Evolutionary conservation across 2,113 vertebrate species (phyloP), one percentile per base, ranked within the genome.

Genomic region (Cygnus buccinator): DNA sequence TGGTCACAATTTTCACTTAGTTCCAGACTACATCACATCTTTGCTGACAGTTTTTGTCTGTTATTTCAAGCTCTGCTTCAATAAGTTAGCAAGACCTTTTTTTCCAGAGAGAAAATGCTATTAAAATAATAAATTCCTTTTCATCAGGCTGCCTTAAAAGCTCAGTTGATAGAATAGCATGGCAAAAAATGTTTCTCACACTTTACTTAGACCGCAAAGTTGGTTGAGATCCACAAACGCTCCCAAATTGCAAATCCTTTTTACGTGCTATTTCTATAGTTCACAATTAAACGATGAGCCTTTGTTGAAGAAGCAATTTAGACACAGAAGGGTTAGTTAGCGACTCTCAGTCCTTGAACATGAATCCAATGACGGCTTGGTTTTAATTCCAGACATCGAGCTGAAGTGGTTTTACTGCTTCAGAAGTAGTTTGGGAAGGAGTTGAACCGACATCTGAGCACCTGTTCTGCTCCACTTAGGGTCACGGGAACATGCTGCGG

Each of bases 71-170:
- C 84, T 75, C 82, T 74, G 33, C 75, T 91, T 84, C 71, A 58
- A 11, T 62, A 93, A 94, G 66, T 89, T 48, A 93, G 77, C 55
- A 87, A 93, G 89, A 87, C 92, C 89, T 94, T 92, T 91, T 89
- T 46, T 46, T 84, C 58, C 68, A 79, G 87, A 79, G 33, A 92
- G 72, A 89, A 89, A 74, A 67, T 0, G 18, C 77, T 87, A 83
- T 91, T 97, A 95, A 93, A 95, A 89, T 83, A 92, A 94, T 91
- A 87, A 48, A 73, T 94, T 85, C 50, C 37, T 90, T 76, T 91
- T 87, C 74, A 96, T 73, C 84, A 85, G 74, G 31, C 50, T 91
- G 44, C 52, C 62, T 94, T 93, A 94, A 96, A 94, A 97, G 63
- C 91, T 84, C 71, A 20, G 7, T 33, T 70, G 78, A 79, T 92